These are phyloP conservation scores for Melieria crassipennis DNA, from an alignment of 2,888 invertebrate genomes.

Conservation along the genomic window DNA sequence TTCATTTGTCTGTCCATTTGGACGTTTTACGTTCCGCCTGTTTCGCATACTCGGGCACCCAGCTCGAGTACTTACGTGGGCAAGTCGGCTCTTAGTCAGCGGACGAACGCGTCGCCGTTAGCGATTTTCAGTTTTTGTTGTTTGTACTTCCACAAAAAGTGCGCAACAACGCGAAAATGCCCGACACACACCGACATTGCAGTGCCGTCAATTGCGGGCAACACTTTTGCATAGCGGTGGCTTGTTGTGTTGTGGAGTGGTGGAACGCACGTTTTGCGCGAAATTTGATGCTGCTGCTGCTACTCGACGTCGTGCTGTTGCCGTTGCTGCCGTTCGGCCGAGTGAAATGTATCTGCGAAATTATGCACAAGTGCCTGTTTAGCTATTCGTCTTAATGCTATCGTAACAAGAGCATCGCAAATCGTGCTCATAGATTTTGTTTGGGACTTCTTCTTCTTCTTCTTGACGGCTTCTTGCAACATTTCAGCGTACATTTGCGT, in stretches of 20 bases:
- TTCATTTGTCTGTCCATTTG: no score
- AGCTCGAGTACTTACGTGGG: no score
- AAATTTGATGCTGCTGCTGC: conserved; percentile 40
- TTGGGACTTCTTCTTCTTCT: background rate
- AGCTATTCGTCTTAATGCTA: conserved; percentile 31
- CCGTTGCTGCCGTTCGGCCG: background rate
- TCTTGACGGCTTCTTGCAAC: no score
- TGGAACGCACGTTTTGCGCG: conserved; percentile 41
- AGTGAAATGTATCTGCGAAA: conserved; percentile 9
- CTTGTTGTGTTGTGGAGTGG: conserved; percentile 6
- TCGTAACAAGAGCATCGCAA: conserved; percentile 40
- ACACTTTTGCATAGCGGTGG: conserved; percentile 17
- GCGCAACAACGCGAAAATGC: background rate
- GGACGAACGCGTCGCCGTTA: conserved; percentile 46
- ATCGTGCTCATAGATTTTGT: conserved; percentile 39
- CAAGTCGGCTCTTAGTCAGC: conserved; percentile 25
- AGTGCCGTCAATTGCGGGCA: conserved; percentile 18
- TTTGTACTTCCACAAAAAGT: conserved; percentile 40
- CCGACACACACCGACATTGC: background rate
- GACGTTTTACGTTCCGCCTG: no score
- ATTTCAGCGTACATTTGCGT: background rate
- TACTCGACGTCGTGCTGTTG: conserved; percentile 12
- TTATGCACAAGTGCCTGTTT: conserved; percentile 28
- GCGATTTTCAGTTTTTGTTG: conserved; percentile 34
- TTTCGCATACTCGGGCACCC: no score